Base-by-base conservation (phyloP, 2,888 invertebrate species). In the Sepiola atlantica region DNA sequence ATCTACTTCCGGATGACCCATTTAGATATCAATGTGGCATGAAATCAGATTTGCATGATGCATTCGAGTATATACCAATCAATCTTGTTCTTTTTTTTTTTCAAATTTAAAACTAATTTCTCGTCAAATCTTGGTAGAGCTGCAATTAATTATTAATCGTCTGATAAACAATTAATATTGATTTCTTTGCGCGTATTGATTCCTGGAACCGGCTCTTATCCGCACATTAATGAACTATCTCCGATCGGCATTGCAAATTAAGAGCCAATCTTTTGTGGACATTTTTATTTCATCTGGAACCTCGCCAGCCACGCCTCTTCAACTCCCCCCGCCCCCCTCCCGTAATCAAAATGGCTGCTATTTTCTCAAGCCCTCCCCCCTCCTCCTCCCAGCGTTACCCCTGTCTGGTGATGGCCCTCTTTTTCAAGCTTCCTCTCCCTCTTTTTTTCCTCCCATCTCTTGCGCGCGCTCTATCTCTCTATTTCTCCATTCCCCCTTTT, bases 61-160 rank as follows among this genome's bases (percentile, higher is more conserved):
- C 77, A 77, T 32, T 77, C n/a, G n/a, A 32, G 77, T 16, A n/a
- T 77, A 16, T 77, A n/a, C 77, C n/a, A 77, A 77, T 18, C n/a
- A 77, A 14, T 77, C 77, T 77, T 77, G 16, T 77, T n/a, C n/a
- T 77, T 77, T n/a, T 77, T 77, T 77, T 77, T n/a, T 77, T 77
- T 77, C 77, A 77, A 77, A 45, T 77, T 77, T n/a, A 0, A 77
- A n/a, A 77, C n/a, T 32, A 77, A 77, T 77, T 77, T 18, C 16
- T 77, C 77, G 24, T 28, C 24, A 61, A 61, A 61, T 28, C n/a
- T 77, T 77, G 77, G 77, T 77, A 77, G 77, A 77, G 77, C n/a
- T 77, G n/a, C 77, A n/a, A 77, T 77, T 77, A 77, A 77, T 77
- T 77, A 77, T 77, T 77, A 77, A n/a, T 77, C 77, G n/a, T 77